phyloP scores from a whole-genome alignment of 2,113 vertebrate genomes.

The Corythoichthys intestinalis region DNA sequence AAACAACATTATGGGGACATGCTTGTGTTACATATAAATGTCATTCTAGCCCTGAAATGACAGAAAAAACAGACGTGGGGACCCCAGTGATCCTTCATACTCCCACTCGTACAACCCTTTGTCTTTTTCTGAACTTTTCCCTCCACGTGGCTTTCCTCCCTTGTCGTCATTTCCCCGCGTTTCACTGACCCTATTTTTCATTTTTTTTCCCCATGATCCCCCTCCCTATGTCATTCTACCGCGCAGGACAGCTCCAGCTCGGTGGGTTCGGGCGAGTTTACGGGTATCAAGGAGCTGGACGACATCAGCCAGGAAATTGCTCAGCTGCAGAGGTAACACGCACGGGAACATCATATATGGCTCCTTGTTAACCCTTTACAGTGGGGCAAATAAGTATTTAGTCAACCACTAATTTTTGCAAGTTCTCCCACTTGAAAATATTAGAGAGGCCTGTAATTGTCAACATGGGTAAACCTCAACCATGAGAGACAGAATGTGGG shows the following conservation, averaged over 20 bases:
- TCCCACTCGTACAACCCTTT: constrained; percentile 16
- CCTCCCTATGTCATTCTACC: not conserved
- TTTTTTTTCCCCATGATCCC: not conserved
- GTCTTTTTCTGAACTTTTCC: constrained; percentile 26
- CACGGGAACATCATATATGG: too few species aligned
- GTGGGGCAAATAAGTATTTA: too few species aligned
- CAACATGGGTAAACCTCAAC: too few species aligned
- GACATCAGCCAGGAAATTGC: constrained; percentile 95
- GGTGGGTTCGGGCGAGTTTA: constrained; percentile 90
- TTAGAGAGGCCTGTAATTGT: too few species aligned
- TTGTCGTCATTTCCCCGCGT: not conserved
- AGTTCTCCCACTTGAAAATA: too few species aligned
- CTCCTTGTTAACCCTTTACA: too few species aligned
- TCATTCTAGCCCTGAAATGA: too few species aligned
- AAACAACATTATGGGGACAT: too few species aligned
- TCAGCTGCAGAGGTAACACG: constrained; percentile 86
- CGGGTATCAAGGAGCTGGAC: constrained; percentile 93
- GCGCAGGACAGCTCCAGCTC: constrained; percentile 87
- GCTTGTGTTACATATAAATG: too few species aligned
- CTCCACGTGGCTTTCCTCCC: constrained; percentile 25
- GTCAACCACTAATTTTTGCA: too few species aligned
- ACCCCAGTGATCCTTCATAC: not conserved
- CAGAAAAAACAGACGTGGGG: too few species aligned
- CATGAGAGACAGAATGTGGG: too few species aligned
- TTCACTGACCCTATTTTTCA: not conserved